These are phyloP conservation scores for Rhagium mordax DNA, from an alignment of 2,888 invertebrate genomes.

Conservation along the genomic window DNA sequence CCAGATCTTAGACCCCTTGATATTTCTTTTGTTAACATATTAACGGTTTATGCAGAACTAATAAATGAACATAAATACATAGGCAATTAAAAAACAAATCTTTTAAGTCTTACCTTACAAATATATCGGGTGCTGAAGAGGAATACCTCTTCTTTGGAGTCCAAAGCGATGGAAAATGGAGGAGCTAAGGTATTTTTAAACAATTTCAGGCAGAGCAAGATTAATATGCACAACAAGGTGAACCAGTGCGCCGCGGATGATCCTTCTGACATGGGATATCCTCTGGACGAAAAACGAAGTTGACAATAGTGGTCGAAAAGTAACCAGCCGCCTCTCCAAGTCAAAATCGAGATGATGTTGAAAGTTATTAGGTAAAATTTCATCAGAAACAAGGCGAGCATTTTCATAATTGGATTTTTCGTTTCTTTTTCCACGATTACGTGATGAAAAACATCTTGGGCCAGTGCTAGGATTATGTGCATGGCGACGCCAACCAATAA, in stretches of 20 bases:
- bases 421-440: slow-evolving; percentile 55
- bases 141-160: slow-evolving; percentile 74
- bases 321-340: slow-evolving; percentile 74
- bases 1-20: no score
- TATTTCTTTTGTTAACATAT: no score
- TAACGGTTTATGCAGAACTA: no score
- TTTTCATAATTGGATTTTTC: slow-evolving; percentile 38
- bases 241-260: slow-evolving; percentile 34
- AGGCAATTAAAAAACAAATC: no score
- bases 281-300: background rate
- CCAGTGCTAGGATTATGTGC: slow-evolving; percentile 74
- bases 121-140: slow-evolving; percentile 75
- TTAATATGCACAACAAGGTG: slow-evolving; percentile 36
- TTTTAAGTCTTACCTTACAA: slow-evolving; percentile 69
- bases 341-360: slow-evolving; percentile 70
- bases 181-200: slow-evolving; percentile 73
- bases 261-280: slow-evolving; percentile 20
- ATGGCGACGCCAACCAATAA: slow-evolving; percentile 71
- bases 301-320: slow-evolving; percentile 60
- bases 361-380: slow-evolving; percentile 71
- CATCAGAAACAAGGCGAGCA: slow-evolving; percentile 53
- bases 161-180: slow-evolving; percentile 75
- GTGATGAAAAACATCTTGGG: slow-evolving; percentile 69
- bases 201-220: slow-evolving; percentile 66
- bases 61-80: no score